These are phyloP conservation scores for Falco columbarius DNA, from an alignment of 2,797 vertebrate species.

Conservation along the genomic window DNA sequence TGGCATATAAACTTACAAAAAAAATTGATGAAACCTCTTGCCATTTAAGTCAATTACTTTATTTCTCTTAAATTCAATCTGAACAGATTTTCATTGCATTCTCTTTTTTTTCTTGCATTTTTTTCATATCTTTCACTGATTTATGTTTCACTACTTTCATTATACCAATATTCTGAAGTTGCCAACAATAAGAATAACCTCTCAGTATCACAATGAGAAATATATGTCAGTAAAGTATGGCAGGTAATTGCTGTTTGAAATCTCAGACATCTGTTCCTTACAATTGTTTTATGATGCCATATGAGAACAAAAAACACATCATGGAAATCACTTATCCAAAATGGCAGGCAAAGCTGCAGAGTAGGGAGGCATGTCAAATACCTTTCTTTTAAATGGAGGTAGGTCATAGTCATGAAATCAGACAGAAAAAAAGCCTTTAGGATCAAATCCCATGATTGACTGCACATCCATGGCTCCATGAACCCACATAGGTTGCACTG, in stretches of 20 bases:
- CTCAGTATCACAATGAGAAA: conserved; percentile 4
- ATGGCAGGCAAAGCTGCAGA: conserved; percentile 26
- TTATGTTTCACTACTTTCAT: conserved; percentile 24
- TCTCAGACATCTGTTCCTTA: conserved; percentile 48
- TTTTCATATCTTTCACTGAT: conserved; percentile 9
- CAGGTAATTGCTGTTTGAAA: conserved; percentile 55
- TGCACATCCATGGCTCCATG: not conserved
- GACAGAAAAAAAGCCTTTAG: not conserved
- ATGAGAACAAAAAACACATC: conserved; percentile 12
- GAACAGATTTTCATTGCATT: not conserved
- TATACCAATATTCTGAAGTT: not conserved
- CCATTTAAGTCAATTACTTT: not conserved
- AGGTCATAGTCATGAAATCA: not conserved
- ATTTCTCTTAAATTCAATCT: not conserved
- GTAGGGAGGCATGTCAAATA: not conserved
- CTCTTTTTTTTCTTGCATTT: not conserved
- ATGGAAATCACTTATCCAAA: conserved; percentile 23
- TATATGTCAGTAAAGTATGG: conserved; percentile 10
- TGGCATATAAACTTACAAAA: not conserved
- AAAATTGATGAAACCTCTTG: not conserved
- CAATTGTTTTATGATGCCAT: conserved; percentile 35
- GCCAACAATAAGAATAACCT: not conserved
- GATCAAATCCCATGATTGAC: not conserved
- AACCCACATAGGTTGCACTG: not conserved
- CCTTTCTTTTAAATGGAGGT: not conserved